These are phyloP conservation scores for Melanotaenia pygmaea DNA, from an alignment of 2,797 vertebrate species.

Conservation along the genomic window DNA sequence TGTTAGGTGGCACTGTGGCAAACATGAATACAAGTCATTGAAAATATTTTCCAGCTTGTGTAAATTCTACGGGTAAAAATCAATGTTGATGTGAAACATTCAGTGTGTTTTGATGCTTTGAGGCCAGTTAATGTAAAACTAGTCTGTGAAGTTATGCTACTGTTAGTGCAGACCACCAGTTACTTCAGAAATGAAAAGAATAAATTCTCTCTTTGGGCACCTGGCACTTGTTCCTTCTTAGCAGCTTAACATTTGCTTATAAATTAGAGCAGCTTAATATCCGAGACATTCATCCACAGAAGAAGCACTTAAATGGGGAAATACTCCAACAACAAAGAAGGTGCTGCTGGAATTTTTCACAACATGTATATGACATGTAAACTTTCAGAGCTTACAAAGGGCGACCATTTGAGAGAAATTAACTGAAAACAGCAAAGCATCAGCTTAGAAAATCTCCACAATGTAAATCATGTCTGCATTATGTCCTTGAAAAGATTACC, in stretches of 20 bases:
- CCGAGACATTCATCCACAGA: constrained; percentile 11
- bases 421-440: not conserved
- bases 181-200: constrained; percentile 34
- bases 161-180: constrained; percentile 12
- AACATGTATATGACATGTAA: not conserved
- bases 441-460: not conserved
- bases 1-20: constrained; percentile 91
- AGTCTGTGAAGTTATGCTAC: not conserved
- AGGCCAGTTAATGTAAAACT: not conserved
- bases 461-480: constrained; percentile 8
- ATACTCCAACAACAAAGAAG: constrained; percentile 9
- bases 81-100: not conserved
- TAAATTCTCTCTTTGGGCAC: constrained; percentile 34
- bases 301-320: constrained; percentile 25
- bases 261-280: constrained; percentile 22
- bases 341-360: constrained; percentile 16
- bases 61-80: rapidly evolving
- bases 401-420: not conserved
- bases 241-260: constrained; percentile 38
- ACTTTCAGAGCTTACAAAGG: not conserved
- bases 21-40: constrained; percentile 18
- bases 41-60: not conserved
- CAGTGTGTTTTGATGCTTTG: not conserved
- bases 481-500: constrained; percentile 11
- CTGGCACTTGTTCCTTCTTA: constrained; percentile 28